Conservation (phyloP, 2,113 vertebrate genomes). For the Pterocles orientalis region DNA sequence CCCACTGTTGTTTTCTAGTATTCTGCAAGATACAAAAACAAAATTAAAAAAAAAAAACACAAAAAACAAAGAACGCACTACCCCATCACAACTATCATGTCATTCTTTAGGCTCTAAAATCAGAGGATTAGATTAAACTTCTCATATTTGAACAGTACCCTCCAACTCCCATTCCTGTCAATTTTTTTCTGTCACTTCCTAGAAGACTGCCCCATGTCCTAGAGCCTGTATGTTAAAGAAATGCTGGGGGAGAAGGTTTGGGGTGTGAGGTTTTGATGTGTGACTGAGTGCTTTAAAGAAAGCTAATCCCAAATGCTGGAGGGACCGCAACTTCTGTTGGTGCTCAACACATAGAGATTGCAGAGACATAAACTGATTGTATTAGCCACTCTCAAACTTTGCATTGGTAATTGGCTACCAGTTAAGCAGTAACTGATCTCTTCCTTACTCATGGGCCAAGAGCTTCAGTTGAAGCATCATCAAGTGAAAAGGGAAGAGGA, state of each 20-base stretch:
- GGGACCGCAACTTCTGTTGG: background rate
- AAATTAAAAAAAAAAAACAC: rapidly evolving
- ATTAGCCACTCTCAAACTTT: background rate
- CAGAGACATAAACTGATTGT: rapidly evolving
- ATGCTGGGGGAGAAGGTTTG: background rate
- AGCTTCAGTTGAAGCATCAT: background rate
- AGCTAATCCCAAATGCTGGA: too few relatives aligned
- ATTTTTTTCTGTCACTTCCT: background rate
- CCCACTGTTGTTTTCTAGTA: background rate
- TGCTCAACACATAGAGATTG: background rate
- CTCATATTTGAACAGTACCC: background rate
- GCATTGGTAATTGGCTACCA: background rate
- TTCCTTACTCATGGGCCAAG: background rate
- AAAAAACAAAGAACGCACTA: background rate
- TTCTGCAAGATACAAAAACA: background rate
- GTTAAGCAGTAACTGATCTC: background rate
- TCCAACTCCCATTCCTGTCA: background rate
- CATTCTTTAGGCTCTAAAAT: background rate
- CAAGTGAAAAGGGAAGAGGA: background rate
- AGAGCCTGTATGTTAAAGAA: background rate
- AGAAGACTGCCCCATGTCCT: background rate
- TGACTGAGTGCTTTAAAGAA: background rate
- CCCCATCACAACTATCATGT: rapidly evolving
- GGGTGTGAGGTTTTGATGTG: background rate
- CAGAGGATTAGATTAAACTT: background rate